Base-by-base conservation (phyloP, 2,888 invertebrate species). In the Zeuzera pyrina region DNA sequence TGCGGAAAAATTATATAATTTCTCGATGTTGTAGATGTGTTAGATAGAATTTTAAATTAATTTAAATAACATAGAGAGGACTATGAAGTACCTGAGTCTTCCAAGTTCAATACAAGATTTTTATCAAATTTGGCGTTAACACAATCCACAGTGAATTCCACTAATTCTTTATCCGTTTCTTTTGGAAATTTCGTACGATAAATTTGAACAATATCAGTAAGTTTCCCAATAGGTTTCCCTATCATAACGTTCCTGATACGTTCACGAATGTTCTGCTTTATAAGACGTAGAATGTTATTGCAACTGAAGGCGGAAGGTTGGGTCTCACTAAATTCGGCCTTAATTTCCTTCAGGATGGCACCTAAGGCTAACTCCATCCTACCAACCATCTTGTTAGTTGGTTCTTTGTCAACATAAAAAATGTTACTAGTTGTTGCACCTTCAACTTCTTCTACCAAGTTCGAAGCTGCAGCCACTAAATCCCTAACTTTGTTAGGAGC, bases 281-380 rank as follows among this genome's bases (percentile, higher is more conserved):
- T 13, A n/a, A 15, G 8, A n/a, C 11, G 8, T 12, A 12, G 12
- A 7, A 7, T 24, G 4, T 4, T 22, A 22, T 8, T 3, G 2
- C n/a, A 22, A 8, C n/a, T n/a, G n/a, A n/a, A n/a, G n/a, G n/a
- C n/a, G n/a, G n/a, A n/a, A n/a, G n/a, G n/a, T n/a, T n/a, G n/a
- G n/a, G n/a, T n/a, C n/a, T n/a, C n/a, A n/a, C n/a, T n/a, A 32
- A 41, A 47, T 24, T 41, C 30, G 3, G 37, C 29, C 42, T 52
- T 64, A 19, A 76, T 44, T 15, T 67, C 53, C 49, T 71, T 74
- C 33, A 76, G 37, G 24, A 81, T 56, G 22, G 27, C 34, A 32
- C 79, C 78, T 30, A 81, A 43, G 12, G 68, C 69, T 33, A 76
- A 43, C 52, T 77, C 78, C 34, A 81, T 41, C n/a, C 78, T 67